These are phyloP conservation scores for Drosophila varians DNA, from an alignment of 1,140 invertebrate species.

Conservation along the genomic window DNA sequence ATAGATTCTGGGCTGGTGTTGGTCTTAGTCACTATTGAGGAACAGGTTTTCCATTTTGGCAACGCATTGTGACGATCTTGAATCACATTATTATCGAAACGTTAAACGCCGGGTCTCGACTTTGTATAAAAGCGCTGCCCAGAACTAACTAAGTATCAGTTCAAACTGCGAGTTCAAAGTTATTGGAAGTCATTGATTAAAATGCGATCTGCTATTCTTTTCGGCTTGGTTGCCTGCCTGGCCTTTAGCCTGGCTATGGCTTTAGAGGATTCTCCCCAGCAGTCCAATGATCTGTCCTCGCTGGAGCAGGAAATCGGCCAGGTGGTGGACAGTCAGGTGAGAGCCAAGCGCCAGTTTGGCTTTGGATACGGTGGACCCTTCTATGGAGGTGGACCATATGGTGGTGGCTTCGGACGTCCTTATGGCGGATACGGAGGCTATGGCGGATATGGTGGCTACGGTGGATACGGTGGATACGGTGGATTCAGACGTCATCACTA, in stretches of 20 bases:
- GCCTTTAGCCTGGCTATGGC: slow-evolving; percentile 19
- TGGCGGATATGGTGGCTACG: slow-evolving; percentile 4
- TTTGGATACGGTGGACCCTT: background rate
- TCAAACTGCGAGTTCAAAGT: slow-evolving; percentile 30
- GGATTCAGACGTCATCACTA: slow-evolving; percentile 10
- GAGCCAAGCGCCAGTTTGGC: slow-evolving; percentile 50
- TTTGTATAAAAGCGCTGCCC: slow-evolving; percentile 39
- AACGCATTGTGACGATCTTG: slow-evolving; percentile 61
- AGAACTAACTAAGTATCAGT: slow-evolving; percentile 38
- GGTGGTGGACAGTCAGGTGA: slow-evolving; percentile 21
- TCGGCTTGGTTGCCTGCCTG: slow-evolving; percentile 40
- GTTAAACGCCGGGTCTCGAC: slow-evolving; percentile 43
- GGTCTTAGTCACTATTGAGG: slow-evolving; percentile 22
- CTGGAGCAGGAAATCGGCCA: slow-evolving; percentile 36
- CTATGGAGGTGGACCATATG: background rate
- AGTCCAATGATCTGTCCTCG: slow-evolving; percentile 27
- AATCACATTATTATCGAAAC: slow-evolving; percentile 63
- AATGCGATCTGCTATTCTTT: slow-evolving; percentile 53
- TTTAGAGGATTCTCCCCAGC: slow-evolving; percentile 2
- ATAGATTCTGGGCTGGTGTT: slow-evolving; percentile 3
- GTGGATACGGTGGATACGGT: slow-evolving; percentile 17
- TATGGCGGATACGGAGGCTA: background rate
- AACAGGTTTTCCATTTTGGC: slow-evolving; percentile 31
- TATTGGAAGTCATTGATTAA: slow-evolving; percentile 12
- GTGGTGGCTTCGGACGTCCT: background rate